Conservation (phyloP, 2,888 invertebrate species). For the Barypeithes pellucidus region DNA sequence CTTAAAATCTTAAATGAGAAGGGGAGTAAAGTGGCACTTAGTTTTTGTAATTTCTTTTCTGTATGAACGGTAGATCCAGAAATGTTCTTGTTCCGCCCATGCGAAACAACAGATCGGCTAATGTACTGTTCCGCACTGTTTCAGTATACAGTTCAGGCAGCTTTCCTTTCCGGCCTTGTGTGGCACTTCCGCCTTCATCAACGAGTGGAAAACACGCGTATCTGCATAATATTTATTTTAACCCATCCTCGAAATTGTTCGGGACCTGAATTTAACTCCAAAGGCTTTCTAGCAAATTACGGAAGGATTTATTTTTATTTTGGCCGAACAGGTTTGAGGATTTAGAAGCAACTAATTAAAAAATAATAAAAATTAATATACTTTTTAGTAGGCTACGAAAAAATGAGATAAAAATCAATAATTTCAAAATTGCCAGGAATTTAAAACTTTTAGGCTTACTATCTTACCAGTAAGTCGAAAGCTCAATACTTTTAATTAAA, state of each 20-base stretch:
- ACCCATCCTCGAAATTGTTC: slow-evolving; percentile 26
- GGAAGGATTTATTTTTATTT: slow-evolving; percentile 17
- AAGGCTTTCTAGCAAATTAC: slow-evolving; percentile 26
- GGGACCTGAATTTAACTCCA: slow-evolving; percentile 26
- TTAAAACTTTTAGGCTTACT: too few relatives aligned
- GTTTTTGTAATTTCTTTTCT: too few relatives aligned
- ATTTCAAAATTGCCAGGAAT: too few relatives aligned
- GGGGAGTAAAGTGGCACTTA: too few relatives aligned
- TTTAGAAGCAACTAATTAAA: too few relatives aligned
- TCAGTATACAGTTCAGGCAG: slow-evolving; percentile 53
- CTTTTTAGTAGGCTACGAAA: too few relatives aligned
- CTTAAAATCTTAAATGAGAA: too few relatives aligned
- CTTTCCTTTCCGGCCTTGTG: slow-evolving; percentile 52
- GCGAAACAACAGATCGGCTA: slow-evolving; percentile 27
- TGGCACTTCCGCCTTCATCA: slow-evolving; percentile 51
- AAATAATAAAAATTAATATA: too few relatives aligned
- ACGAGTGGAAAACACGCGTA: slow-evolving; percentile 49
- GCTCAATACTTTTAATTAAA: too few relatives aligned
- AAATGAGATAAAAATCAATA: too few relatives aligned
- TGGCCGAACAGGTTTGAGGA: neutral
- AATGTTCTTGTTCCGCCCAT: slow-evolving; percentile 15
- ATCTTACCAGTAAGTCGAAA: too few relatives aligned
- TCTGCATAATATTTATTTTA: slow-evolving; percentile 50
- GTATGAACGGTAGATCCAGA: neutral
- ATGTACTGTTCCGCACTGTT: slow-evolving; percentile 50